phyloP scores from a whole-genome alignment of 2,888 invertebrate species.

The Cerastoderma edule region DNA sequence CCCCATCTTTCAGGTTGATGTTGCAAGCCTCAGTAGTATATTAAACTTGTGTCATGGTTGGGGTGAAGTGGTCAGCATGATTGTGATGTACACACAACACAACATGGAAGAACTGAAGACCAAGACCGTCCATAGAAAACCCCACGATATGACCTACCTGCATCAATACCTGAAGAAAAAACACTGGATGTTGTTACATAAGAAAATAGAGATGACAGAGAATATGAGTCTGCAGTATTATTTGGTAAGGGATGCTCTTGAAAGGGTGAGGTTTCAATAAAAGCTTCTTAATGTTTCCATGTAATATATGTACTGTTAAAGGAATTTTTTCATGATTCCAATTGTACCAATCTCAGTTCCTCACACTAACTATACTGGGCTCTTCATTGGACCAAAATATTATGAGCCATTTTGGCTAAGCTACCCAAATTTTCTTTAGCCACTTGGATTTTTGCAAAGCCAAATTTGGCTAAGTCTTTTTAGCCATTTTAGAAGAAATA shows the following conservation, averaged over 20 bases:
- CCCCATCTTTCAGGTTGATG: conserved; percentile 17
- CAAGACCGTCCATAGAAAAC: conserved; percentile 29
- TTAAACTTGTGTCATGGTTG: conserved; percentile 57
- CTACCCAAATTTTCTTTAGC: too few relatives aligned
- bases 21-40: neutral
- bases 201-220: conserved; percentile 34
- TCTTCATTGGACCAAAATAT: too few relatives aligned
- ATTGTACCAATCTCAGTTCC: too few relatives aligned
- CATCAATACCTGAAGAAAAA: conserved; percentile 49
- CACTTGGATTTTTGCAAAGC: too few relatives aligned
- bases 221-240: conserved; percentile 40
- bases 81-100: conserved; percentile 52
- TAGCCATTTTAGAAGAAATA: too few relatives aligned
- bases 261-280: too few relatives aligned
- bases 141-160: conserved; percentile 41
- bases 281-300: too few relatives aligned
- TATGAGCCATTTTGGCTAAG: too few relatives aligned
- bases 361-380: too few relatives aligned
- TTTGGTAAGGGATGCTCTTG: conserved; percentile 61
- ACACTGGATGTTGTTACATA: conserved; percentile 53
- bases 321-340: too few relatives aligned
- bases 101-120: conserved; percentile 31
- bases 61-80: conserved; percentile 62
- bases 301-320: too few relatives aligned
- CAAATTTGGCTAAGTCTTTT: too few relatives aligned